Conservation (phyloP, 2,113 vertebrate genomes). For the Nycticorax nycticorax region DNA sequence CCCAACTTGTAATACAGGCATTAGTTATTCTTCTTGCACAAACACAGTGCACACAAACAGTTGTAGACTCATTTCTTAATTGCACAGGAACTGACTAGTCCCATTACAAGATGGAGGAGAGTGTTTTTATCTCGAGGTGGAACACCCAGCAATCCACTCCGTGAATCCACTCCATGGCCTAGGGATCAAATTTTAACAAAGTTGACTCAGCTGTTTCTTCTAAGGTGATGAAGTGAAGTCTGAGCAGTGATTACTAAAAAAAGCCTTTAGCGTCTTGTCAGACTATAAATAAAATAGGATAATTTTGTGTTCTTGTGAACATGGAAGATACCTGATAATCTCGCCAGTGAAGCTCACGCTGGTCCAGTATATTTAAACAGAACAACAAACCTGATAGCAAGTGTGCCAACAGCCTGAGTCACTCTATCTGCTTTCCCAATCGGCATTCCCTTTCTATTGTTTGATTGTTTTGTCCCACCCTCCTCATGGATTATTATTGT, state of each 20-base stretch:
- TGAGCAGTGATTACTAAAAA: not conserved
- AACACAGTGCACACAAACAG: not conserved
- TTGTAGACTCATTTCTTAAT: not conserved
- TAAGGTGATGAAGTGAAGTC: not conserved
- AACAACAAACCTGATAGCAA: not conserved
- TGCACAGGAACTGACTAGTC: not conserved
- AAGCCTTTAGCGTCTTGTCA: not conserved
- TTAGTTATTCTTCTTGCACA: not conserved
- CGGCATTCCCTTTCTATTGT: constrained; percentile 44
- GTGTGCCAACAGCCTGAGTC: not conserved
- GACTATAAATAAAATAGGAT: not conserved
- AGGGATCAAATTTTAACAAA: not conserved
- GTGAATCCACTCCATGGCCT: fast-evolving
- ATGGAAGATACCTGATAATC: not conserved
- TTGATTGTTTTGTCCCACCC: constrained; percentile 32
- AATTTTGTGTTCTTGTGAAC: not conserved
- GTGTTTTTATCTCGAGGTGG: not conserved
- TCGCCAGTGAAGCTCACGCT: not conserved
- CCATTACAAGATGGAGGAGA: not conserved
- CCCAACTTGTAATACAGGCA: not conserved
- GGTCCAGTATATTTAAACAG: not conserved
- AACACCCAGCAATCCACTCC: not conserved
- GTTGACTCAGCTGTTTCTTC: not conserved
- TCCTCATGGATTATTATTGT: not conserved
- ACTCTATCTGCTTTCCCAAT: not conserved